Evolutionary conservation across 2,888 invertebrate species (phyloP), one percentile per base, ranked within the genome.

Genomic region (Rosalia funebris): DNA sequence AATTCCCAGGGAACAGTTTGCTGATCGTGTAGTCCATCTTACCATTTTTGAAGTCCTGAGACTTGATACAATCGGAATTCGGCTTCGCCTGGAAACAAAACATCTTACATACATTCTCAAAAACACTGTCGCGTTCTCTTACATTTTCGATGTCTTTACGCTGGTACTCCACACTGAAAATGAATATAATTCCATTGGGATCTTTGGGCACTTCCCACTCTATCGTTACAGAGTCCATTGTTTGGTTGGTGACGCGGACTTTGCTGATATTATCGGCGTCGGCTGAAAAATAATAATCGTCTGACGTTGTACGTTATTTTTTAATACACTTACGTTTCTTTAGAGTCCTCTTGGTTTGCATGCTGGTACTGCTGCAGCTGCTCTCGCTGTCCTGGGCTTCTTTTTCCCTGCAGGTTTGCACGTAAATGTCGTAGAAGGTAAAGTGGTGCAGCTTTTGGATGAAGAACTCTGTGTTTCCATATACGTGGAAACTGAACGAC

Each of bases 141-240:
- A 89, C 89, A 78, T 88, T 87, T 75, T 86, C 85, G 39, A 88
- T 86, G 59, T 90, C 90, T 17, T 89, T 83, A 50, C 87, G 84
- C 63, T 86, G 86, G 76, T 92, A 93, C 67, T 89, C 87, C 52
- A 97, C 88, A 63, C 89, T 87, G 81, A 96, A 98, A 0, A 91
- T 90, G 37, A 95, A 87, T 42, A 97, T 89, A 60, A 91, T 85
- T 1, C 98, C 96, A 80, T 98, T 98, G 0, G 98, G 96, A 63
- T 89, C 83, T 15, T 77, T 71, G 0, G 98, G 97, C 69, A 91
- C 89, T 1, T 86, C 83, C 98, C 98, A 98, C 17, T 83, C 85
- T 1, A 95, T 82, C 44, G 87, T 88, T 10, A 92, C 87, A 68
- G 85, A 85, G 0, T 86, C 86, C 15, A 80, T 73, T 62, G 82